phyloP scores from a whole-genome alignment of 2,113 vertebrate species.

The Antigone vipio region DNA sequence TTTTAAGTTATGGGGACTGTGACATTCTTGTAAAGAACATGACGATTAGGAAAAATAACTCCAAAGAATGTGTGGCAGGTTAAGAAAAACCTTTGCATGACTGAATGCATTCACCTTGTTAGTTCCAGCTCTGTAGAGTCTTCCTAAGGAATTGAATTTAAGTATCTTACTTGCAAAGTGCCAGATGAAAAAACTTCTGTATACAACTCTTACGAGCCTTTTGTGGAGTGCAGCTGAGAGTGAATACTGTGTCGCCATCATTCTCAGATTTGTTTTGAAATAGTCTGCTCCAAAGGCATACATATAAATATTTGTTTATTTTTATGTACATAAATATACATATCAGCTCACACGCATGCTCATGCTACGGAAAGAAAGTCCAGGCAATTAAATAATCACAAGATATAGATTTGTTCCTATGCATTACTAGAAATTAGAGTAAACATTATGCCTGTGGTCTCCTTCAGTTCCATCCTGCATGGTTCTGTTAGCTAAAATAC shows the following conservation, averaged over 20 bases:
- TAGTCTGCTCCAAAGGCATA: neutral
- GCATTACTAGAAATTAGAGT: neutral
- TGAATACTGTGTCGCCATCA: neutral
- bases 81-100: neutral
- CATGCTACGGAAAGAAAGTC: neutral
- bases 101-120: neutral
- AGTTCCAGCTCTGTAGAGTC: neutral
- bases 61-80: neutral
- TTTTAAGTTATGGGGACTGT: neutral
- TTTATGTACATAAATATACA: neutral
- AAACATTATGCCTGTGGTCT: neutral
- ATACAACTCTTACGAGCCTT: neutral
- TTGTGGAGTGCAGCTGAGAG: neutral
- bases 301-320: neutral
- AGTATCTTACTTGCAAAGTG: neutral
- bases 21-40: neutral
- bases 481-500: neutral
- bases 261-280: neutral
- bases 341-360: neutral
- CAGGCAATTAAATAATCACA: neutral
- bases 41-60: neutral
- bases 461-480: neutral
- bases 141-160: neutral
- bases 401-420: neutral
- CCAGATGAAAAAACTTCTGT: neutral